phyloP scores from a whole-genome alignment of 2,113 vertebrate species.

The Oreochromis spilurus region DNA sequence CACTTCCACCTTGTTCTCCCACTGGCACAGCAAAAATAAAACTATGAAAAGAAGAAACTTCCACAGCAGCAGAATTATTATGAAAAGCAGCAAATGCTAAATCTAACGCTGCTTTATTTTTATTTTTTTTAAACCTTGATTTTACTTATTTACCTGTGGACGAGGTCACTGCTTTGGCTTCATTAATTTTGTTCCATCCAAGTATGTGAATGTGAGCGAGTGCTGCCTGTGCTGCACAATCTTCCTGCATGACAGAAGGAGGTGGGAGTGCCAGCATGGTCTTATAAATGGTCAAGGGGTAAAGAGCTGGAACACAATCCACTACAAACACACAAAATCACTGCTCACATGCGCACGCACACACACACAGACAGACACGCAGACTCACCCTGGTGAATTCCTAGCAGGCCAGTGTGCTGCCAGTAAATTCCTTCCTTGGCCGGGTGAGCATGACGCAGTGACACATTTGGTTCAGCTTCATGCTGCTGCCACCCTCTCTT shows the following conservation, averaged over 20 bases:
- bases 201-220: background rate
- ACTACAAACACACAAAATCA: background rate
- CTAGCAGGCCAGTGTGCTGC: constrained; percentile 28
- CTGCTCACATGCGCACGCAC: background rate
- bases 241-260: background rate
- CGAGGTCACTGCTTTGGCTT: background rate
- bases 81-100: background rate
- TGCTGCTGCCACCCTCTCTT: constrained; percentile 3
- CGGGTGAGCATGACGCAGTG: constrained; percentile 9
- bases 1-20: background rate
- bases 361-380: background rate
- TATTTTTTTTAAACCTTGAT: background rate
- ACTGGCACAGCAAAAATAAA: background rate
- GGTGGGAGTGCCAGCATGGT: background rate
- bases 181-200: background rate
- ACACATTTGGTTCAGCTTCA: constrained; percentile 46
- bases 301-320: constrained; percentile 28
- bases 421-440: constrained; percentile 29
- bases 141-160: constrained; percentile 23
- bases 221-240: background rate
- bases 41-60: background rate
- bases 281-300: constrained; percentile 19
- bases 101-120: background rate
- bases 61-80: background rate
- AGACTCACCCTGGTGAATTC: constrained; percentile 14